Percentiles rank a stretch among this genome's conserved stretches.
Evolutionary conservation across 2,888 invertebrate species (phyloP).

Genomic region (Noctua pronuba): DNA sequence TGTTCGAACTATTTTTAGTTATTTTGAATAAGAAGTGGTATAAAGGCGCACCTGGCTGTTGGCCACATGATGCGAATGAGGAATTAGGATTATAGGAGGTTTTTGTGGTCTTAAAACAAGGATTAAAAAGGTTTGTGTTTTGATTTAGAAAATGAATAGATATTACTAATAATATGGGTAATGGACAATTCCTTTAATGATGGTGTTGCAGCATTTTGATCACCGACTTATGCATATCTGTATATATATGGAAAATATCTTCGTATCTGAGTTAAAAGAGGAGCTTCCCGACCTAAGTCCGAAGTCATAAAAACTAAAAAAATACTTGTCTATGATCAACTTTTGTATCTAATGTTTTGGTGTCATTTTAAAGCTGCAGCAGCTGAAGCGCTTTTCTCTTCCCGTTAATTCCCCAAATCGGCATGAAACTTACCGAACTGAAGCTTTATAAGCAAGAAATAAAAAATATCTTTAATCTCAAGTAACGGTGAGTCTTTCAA

Average conservation of each 20-base stretch:
- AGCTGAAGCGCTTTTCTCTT: neutral
- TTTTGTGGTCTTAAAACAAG: constrained; percentile 20
- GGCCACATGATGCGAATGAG: constrained; percentile 38
- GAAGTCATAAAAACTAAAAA: no score
- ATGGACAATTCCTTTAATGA: neutral
- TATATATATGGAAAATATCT: no score
- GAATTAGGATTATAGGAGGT: constrained; percentile 32
- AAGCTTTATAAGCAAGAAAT: constrained; percentile 44
- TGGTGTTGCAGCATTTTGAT: neutral
- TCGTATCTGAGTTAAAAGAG: neutral
- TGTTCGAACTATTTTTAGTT: constrained; percentile 57
- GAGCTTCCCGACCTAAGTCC: neutral
- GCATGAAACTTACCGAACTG: constrained; percentile 42
- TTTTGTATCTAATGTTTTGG: neutral
- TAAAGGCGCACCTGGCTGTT: constrained; percentile 68
- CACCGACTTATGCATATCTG: neutral
- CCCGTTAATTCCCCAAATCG: constrained; percentile 23
- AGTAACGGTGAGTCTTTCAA: constrained; percentile 58
- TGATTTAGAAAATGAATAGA: neutral
- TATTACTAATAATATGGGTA: neutral
- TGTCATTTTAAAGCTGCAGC: neutral
- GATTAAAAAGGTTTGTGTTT: neutral
- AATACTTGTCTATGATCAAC: no score
- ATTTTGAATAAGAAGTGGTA: constrained; percentile 61
- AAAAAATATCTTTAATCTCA: constrained; percentile 34